These are phyloP conservation scores for Macrobrachium nipponense DNA, from an alignment of 1,140 invertebrate genomes.

Conservation along the genomic window DNA sequence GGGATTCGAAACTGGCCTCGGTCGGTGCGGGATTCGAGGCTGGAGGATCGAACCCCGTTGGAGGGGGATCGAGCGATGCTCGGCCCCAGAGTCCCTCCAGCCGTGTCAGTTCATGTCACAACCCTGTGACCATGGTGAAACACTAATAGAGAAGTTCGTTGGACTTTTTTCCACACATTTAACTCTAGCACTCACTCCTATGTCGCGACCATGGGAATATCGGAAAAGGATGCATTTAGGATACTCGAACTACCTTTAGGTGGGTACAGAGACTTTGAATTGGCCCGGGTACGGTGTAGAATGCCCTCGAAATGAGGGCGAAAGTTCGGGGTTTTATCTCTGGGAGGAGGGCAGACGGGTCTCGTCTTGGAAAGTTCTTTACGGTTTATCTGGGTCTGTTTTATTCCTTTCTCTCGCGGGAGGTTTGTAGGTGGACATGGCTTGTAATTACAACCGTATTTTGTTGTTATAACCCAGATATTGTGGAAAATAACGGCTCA, in stretches of 20 bases:
- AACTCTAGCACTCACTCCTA: neutral
- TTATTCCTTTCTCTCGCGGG: too few species aligned
- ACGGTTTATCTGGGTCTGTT: too few species aligned
- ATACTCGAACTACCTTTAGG: constrained; percentile 9
- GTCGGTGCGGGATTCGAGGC: too few species aligned
- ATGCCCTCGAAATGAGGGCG: neutral
- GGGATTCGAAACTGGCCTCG: too few species aligned
- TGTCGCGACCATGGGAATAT: constrained; percentile 15
- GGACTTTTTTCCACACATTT: neutral
- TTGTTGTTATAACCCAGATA: too few species aligned
- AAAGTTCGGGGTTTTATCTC: neutral
- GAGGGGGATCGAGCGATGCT: neutral
- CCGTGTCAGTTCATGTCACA: constrained; percentile 12
- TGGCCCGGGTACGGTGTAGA: neutral
- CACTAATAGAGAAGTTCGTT: neutral
- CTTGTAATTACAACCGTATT: too few species aligned
- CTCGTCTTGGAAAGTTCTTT: too few species aligned
- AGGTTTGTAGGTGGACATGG: too few species aligned
- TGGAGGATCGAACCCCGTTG: neutral
- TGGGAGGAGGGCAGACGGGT: neutral
- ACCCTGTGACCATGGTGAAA: constrained; percentile 12
- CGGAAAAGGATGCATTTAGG: constrained; percentile 17
- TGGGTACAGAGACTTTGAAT: neutral
- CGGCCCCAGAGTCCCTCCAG: neutral
- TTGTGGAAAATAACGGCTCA: too few species aligned